Evolutionary conservation across 2,113 vertebrate species (phyloP).

Genomic region (Antigone vipio): DNA sequence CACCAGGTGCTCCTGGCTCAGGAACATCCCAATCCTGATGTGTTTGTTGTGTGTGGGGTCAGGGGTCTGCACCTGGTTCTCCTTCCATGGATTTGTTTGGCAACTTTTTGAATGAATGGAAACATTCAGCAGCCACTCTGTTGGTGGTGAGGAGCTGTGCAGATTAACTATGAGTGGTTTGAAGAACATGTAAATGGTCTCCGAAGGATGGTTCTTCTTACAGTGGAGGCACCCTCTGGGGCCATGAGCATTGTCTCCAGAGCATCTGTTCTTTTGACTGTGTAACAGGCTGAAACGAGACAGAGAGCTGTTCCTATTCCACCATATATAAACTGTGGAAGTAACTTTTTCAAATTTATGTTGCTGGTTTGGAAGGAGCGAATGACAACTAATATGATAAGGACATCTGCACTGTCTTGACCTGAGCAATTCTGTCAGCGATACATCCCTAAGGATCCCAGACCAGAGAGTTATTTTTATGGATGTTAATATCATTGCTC

Average conservation of each 20-base stretch:
- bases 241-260: not conserved
- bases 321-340: not conserved
- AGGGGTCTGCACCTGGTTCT: not conserved
- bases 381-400: not conserved
- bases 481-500: constrained; percentile 42
- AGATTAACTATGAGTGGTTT: not conserved
- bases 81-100: not conserved
- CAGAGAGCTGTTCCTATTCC: not conserved
- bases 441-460: constrained; percentile 10
- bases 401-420: not conserved
- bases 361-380: not conserved
- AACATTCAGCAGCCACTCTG: not conserved
- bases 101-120: not conserved
- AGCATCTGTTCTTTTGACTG: not conserved
- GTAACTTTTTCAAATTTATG: not conserved
- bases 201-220: not conserved
- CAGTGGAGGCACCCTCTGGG: not conserved
- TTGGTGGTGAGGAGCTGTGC: not conserved
- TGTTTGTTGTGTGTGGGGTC: not conserved
- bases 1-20: not conserved
- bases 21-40: not conserved
- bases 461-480: constrained; percentile 67
- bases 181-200: not conserved
- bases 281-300: not conserved
- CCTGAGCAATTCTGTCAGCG: not conserved